These are phyloP conservation scores for Aphidius gifuensis DNA, from an alignment of 1,140 invertebrate species.

Conservation along the genomic window DNA sequence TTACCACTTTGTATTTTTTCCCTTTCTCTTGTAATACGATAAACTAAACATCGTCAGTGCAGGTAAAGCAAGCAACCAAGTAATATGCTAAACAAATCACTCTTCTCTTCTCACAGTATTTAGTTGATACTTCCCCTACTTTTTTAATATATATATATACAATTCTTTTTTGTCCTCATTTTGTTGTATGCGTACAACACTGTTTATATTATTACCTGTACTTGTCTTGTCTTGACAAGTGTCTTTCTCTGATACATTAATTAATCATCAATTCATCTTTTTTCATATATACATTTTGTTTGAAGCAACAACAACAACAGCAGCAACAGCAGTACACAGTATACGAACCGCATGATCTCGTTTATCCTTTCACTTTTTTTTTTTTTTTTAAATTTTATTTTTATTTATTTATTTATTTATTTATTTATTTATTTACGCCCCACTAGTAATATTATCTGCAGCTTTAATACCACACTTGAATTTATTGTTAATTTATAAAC, in stretches of 20 bases:
- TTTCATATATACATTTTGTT: slow-evolving; percentile 1
- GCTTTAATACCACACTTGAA: too few species aligned
- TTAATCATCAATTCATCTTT: too few species aligned
- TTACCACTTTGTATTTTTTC: slow-evolving; percentile 21
- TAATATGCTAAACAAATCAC: neutral
- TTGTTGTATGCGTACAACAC: too few species aligned
- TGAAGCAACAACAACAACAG: neutral
- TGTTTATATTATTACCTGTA: too few species aligned
- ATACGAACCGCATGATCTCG: slow-evolving; percentile 1
- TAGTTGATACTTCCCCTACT: too few species aligned
- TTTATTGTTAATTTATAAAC: neutral
- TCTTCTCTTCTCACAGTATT: too few species aligned
- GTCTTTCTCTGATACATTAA: too few species aligned
- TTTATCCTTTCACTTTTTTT: slow-evolving; percentile 27
- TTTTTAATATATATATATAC: too few species aligned
- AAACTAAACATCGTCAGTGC: slow-evolving; percentile 13
- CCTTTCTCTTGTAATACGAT: slow-evolving; percentile 23
- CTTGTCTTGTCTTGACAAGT: too few species aligned
- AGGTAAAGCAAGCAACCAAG: neutral
- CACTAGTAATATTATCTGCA: too few species aligned
- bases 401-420: neutral
- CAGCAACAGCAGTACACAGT: neutral
- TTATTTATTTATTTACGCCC: too few species aligned
- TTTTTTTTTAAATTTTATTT: neutral
- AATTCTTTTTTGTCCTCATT: too few species aligned